phyloP scores from a whole-genome alignment of 2,113 vertebrate species.

The Lepus europaeus region DNA sequence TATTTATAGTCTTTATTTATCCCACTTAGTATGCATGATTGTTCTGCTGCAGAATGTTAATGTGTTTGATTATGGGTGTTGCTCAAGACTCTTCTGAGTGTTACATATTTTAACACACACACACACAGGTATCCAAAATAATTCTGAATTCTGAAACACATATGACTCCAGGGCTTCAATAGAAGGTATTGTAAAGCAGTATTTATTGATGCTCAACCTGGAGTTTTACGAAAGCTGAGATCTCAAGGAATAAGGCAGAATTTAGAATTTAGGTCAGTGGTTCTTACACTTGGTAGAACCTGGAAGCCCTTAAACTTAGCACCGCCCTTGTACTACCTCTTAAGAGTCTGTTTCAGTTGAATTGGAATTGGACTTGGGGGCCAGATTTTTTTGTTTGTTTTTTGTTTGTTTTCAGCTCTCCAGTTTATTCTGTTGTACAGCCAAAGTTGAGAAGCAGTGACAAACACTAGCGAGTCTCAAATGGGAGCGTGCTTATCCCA shows the following conservation, averaged over 20 bases:
- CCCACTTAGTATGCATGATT: neutral
- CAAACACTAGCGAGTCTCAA: neutral
- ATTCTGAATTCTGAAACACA: conserved; percentile 38
- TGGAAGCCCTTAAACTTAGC: neutral
- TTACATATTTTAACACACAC: conserved; percentile 16
- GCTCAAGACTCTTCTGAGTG: neutral
- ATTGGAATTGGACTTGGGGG: neutral
- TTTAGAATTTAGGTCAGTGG: neutral
- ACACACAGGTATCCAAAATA: neutral
- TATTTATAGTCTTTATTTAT: conserved; percentile 44
- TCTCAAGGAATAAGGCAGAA: neutral
- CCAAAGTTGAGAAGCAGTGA: neutral
- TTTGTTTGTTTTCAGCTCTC: neutral
- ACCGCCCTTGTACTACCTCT: neutral
- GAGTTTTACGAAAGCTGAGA: neutral
- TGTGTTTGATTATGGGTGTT: conserved; percentile 25
- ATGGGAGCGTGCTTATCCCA: neutral
- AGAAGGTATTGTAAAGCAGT: neutral
- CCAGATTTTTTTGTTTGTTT: neutral
- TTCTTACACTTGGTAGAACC: neutral
- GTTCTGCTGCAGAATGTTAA: conserved; percentile 31
- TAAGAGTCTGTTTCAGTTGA: neutral
- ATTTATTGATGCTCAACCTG: neutral
- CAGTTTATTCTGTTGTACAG: neutral
- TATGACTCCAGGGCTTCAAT: neutral